Base-by-base conservation (phyloP, 2,113 vertebrate species). In the Dermatemys mawii region DNA sequence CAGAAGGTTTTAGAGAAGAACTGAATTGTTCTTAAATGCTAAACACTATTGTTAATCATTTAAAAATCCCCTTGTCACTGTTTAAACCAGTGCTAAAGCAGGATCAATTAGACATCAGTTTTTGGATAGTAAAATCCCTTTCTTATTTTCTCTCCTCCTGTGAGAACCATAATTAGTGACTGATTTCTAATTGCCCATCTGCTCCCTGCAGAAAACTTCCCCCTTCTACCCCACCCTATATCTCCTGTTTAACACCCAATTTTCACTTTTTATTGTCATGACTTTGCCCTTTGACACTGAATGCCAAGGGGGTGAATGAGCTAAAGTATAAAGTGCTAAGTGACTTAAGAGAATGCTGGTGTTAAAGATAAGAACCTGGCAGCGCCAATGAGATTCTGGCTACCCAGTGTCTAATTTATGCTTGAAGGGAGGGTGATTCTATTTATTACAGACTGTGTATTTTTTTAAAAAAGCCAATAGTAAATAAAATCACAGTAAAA, bases 361-460 rank as follows among this genome's bases (percentile, higher is more conserved):
- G 44, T 76, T 76, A 46, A 44, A 12, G 63, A 70, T 70, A 38
- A 70, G 73, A 46, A 76, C 73, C 73, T 44, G 70, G 73, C 44
- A 48, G 21, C 16, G 41, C 27, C 26, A 41, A 19, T 38, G 11
- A 63, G 49, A 17, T 44, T 49, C 38, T 17, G 78, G 11, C 35
- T 51, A n/a, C n/a, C 13, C 14, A 17, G 27, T 50, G 80, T 53
- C 46, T 73, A 53, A 32, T 75, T 84, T 78, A 83, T 78, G 41
- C 78, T 75, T 26, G 57, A n/a, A 57, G 63, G 57, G n/a, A 35
- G n/a, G 53, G 51, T 38, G 16, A 75, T 87, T 88, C 60, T 86
- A 26, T 95, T 95, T 96, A 91, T 95, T 96, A 81, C 92, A 63
- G 89, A 81, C 88, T 48, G 49, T 95, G 92, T 92, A 91, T 93